Percentiles rank a stretch among this genome's conserved stretches.
phyloP scores from a whole-genome alignment of 2,888 invertebrate genomes.

The Chrysotoxum bicinctum region DNA sequence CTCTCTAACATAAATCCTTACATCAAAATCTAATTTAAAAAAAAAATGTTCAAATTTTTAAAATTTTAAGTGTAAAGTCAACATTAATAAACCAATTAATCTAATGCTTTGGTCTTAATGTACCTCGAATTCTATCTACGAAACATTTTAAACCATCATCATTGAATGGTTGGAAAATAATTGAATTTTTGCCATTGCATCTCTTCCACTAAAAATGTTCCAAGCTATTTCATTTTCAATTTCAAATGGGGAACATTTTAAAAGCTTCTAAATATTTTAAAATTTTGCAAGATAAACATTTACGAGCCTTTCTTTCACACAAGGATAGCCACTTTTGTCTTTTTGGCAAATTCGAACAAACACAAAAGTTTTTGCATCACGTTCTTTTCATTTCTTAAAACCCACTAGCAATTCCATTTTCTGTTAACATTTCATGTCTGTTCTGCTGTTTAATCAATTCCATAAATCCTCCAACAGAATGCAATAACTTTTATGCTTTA shows the following conservation, averaged over 20 bases:
- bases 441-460: neutral
- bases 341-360: neutral
- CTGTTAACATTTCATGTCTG: neutral
- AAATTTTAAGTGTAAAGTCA: no score
- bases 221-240: neutral
- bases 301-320: neutral
- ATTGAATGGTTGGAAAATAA: neutral
- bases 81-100: no score
- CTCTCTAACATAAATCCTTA: no score
- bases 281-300: neutral
- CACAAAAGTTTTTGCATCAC: neutral
- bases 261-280: neutral
- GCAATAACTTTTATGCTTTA: conserved; percentile 20
- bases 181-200: neutral
- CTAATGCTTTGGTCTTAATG: no score
- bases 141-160: neutral
- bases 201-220: neutral
- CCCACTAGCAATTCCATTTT: neutral
- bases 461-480: conserved; percentile 13
- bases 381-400: neutral
- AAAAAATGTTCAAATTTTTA: no score
- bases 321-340: neutral
- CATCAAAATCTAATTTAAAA: no score
- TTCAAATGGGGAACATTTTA: neutral
- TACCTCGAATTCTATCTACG: no score